These are phyloP conservation scores for Plebejus argus DNA, from an alignment of 2,888 invertebrate genomes.

Conservation along the genomic window DNA sequence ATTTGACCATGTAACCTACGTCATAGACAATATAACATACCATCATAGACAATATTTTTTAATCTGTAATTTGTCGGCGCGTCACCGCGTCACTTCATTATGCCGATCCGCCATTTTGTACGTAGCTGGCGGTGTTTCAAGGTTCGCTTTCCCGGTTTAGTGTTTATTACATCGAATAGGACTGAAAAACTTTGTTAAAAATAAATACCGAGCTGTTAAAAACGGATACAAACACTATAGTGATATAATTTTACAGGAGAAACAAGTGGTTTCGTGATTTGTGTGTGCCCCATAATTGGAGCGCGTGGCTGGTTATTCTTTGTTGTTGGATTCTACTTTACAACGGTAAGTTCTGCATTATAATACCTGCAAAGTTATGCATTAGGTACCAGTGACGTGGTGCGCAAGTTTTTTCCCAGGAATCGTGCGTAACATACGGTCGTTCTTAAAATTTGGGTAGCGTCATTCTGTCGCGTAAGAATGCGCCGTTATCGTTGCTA, in stretches of 20 bases:
- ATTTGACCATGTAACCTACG: too few species aligned
- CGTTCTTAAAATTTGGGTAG: conserved; percentile 57
- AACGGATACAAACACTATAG: conserved; percentile 61
- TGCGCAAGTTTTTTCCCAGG: not conserved
- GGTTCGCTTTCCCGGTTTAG: conserved; percentile 71
- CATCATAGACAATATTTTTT: conserved; percentile 42
- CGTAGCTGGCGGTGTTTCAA: conserved; percentile 79
- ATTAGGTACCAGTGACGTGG: conserved; percentile 37
- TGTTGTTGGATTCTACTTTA: conserved; percentile 78
- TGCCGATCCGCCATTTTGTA: conserved; percentile 82
- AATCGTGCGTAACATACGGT: conserved; percentile 34
- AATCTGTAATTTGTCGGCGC: conserved; percentile 63
- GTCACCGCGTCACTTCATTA: conserved; percentile 79
- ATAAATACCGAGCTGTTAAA: conserved; percentile 61
- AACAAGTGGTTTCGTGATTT: conserved; percentile 76
- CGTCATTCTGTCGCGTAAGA: conserved; percentile 60
- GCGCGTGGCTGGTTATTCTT: conserved; percentile 81
- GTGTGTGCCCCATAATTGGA: conserved; percentile 78
- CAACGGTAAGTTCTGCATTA: conserved; percentile 69
- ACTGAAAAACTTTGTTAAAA: conserved; percentile 66
- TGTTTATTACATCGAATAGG: conserved; percentile 72
- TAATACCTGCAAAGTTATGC: conserved; percentile 34
- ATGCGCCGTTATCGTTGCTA: conserved; percentile 45
- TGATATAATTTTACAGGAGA: conserved; percentile 61
- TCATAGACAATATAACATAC: not conserved